Base-by-base conservation (phyloP, 2,888 invertebrate species). In the Stenotaenia linearis region DNA sequence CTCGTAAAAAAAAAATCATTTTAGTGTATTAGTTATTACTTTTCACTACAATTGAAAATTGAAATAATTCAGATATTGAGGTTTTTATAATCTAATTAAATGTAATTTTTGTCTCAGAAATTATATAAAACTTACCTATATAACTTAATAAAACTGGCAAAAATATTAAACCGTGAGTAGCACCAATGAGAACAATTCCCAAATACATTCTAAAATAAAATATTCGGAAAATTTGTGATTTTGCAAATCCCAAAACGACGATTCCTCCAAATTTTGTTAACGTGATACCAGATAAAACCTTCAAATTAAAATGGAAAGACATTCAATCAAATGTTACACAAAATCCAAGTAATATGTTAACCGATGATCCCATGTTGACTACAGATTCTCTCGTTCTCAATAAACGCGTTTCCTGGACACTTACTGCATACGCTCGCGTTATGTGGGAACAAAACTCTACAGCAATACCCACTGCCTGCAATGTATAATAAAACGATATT, bases 371-470 rank as follows among this genome's bases (percentile, higher is more conserved):
- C 94, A 98, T 97, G 85, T 92, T 91, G 15, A 93, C 90, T 32
- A 98, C 89, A 0, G 97, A 91, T 84, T 94, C 93, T 0, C 92
- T 90, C 0, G 97, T 94, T 83, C 97, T 89, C 80, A 90, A 90
- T 32, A 92, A 90, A 82, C 94, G 89, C 69, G 91, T 90, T 80
- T 89, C 89, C 83, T 92, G 90, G 79, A 92, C 90, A 78, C 95
- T 95, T 79, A 92, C 89, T 0, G 93, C 91, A 89, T 97, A 99
- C 80, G 94, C 93, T 87, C 97, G 94, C 81, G 96, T 96, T 83
- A 98, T 89, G 88, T 99, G 98, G 82, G 97, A 97, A 87, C 97
- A 98, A 88, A 99, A 99, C 88, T 99, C 98, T 56, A 99, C 98
- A 18, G 97, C 93, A 82, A 99, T 98, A 75, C 98, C 99, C 83